Conservation (phyloP, 2,888 invertebrate genomes). For the Hanleya hanleyi region DNA sequence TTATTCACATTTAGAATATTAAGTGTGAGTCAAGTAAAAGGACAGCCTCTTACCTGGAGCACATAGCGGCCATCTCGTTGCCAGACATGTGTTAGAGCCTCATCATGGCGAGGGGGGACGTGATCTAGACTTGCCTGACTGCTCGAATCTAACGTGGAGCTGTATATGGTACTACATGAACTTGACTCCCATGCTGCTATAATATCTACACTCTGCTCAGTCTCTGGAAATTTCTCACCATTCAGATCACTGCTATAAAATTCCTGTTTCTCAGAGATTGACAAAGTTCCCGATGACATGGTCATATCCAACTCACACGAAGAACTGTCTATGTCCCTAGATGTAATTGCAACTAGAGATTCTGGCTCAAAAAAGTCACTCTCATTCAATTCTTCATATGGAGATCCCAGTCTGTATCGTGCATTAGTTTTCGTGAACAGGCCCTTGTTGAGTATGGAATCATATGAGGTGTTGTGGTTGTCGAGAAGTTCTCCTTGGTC, state of each 20-base stretch:
- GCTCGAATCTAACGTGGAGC: background rate
- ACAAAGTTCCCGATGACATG: background rate
- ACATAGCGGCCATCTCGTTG: constrained; percentile 54
- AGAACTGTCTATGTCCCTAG: background rate
- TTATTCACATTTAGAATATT: too few relatives aligned
- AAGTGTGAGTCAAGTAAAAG: too few relatives aligned
- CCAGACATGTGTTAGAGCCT: constrained; percentile 52
- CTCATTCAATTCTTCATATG: background rate
- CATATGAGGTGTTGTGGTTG: background rate
- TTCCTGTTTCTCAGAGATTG: too few relatives aligned
- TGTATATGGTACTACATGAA: constrained; percentile 2
- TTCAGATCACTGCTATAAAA: too few relatives aligned
- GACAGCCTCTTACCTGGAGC: too few relatives aligned
- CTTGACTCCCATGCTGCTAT: background rate
- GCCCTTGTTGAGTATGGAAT: background rate
- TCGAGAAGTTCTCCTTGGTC: constrained; percentile 12
- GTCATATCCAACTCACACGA: background rate
- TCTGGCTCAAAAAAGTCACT: background rate
- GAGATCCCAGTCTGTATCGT: background rate
- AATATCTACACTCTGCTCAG: background rate
- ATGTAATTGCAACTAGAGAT: background rate
- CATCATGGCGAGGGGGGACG: constrained; percentile 50
- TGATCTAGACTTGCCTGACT: constrained; percentile 18
- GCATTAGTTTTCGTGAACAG: background rate
- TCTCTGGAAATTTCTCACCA: background rate